Evolutionary conservation across 2,797 vertebrate species (phyloP).

Genomic region (Caiman crocodilus): DNA sequence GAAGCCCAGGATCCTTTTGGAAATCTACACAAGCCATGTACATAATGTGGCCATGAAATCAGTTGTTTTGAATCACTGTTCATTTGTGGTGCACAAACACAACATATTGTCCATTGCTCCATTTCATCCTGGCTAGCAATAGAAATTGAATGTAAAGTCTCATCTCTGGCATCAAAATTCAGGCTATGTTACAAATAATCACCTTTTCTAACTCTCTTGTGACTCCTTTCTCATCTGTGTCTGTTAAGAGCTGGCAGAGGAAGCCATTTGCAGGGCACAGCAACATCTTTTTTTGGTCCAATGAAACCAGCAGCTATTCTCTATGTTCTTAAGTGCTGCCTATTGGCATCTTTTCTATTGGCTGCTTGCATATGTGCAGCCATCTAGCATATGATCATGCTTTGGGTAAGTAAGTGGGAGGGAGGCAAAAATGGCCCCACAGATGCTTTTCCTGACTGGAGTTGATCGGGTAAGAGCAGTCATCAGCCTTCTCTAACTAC

Average conservation of each 20-base stretch:
- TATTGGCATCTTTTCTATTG: not conserved
- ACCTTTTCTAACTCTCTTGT: not conserved
- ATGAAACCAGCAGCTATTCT: not conserved
- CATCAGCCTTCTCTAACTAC: not conserved
- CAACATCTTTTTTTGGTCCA: not conserved
- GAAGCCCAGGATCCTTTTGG: not conserved
- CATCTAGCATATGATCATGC: not conserved
- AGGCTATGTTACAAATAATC: not conserved
- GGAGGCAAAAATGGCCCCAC: not conserved
- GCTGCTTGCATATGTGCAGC: not conserved
- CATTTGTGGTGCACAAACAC: not conserved
- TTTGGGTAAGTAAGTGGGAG: not conserved
- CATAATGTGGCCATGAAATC: not conserved
- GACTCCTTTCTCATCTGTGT: not conserved
- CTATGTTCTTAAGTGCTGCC: not conserved
- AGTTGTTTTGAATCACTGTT: rapidly evolving
- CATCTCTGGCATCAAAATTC: too few species aligned
- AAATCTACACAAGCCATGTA: not conserved
- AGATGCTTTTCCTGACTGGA: too few species aligned
- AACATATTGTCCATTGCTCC: not conserved
- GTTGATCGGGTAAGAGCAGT: not conserved
- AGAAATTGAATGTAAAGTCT: not conserved
- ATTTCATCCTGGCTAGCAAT: rapidly evolving
- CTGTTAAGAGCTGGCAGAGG: not conserved
- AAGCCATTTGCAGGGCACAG: rapidly evolving